Evolutionary conservation across 2,113 vertebrate genomes (phyloP).

Genomic region (Elgaria multicarinata): DNA sequence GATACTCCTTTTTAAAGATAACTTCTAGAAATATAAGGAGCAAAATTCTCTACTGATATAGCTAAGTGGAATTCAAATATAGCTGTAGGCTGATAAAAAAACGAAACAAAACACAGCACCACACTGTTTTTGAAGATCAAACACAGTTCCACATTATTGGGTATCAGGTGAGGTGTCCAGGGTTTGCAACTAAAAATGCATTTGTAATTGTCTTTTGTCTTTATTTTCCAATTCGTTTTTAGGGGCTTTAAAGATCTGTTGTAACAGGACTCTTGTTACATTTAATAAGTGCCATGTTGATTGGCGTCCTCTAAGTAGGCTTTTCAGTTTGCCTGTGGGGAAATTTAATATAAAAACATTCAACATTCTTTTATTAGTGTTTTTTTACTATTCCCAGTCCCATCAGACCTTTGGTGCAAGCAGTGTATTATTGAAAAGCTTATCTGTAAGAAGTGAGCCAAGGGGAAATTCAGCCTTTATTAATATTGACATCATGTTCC

Average conservation of each 20-base stretch:
- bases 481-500: conserved; percentile 89
- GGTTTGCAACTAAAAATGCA: conserved; percentile 74
- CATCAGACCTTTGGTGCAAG: conserved; percentile 87
- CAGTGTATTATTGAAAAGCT: conserved; percentile 87
- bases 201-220: conserved; percentile 80
- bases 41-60: conserved; percentile 50
- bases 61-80: conserved; percentile 62
- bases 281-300: conserved; percentile 87
- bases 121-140: conserved; percentile 74
- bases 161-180: conserved; percentile 70
- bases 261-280: conserved; percentile 85
- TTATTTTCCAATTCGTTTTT: conserved; percentile 83
- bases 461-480: conserved; percentile 87
- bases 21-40: conserved; percentile 47
- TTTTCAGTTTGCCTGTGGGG: conserved; percentile 87
- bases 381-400: conserved; percentile 89
- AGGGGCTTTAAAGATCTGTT: conserved; percentile 83
- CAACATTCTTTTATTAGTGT: conserved; percentile 88
- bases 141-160: conserved; percentile 53
- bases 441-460: conserved; percentile 87
- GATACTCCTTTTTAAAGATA: conserved; percentile 39
- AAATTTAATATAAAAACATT: conserved; percentile 89
- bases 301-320: conserved; percentile 85
- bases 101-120: background rate
- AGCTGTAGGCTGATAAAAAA: conserved; percentile 51